A percentile compares a stretch with the other conserved stretches of the same genome.
Evolutionary conservation across 1,140 invertebrate genomes (phyloP).

Genomic region (Cotesia vestalis): DNA sequence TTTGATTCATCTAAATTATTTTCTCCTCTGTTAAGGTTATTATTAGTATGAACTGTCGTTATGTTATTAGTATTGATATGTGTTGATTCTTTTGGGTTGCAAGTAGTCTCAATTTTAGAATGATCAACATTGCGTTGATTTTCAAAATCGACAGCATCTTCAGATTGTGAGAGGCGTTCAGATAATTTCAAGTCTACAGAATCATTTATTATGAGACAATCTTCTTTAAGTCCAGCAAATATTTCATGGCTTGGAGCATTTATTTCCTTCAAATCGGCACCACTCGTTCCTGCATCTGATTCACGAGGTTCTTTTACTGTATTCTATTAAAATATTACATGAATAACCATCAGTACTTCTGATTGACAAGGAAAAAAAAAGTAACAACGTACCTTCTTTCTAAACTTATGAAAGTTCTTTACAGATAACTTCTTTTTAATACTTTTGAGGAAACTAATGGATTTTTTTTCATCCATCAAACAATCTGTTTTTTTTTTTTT

Average conservation of each 20-base stretch:
- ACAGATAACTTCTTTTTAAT: conserved; percentile 33
- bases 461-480: conserved; percentile 15
- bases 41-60: background rate
- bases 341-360: background rate
- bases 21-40: background rate
- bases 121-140: too few species aligned
- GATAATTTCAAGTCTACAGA: too few species aligned
- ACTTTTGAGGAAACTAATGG: conserved; percentile 31
- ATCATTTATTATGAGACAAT: too few species aligned
- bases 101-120: too few species aligned
- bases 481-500: background rate
- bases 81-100: too few species aligned
- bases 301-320: background rate
- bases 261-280: too few species aligned
- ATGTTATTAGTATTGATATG: too few species aligned
- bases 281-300: too few species aligned
- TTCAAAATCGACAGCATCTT: too few species aligned
- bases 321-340: background rate
- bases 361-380: background rate
- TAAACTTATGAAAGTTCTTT: conserved; percentile 27
- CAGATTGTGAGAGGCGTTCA: too few species aligned
- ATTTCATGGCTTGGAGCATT: too few species aligned
- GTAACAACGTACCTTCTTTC: conserved; percentile 18
- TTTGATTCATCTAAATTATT: background rate
- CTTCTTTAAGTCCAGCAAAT: too few species aligned